Conservation (phyloP, 2,113 vertebrate genomes). For the Crocuta crocuta region DNA sequence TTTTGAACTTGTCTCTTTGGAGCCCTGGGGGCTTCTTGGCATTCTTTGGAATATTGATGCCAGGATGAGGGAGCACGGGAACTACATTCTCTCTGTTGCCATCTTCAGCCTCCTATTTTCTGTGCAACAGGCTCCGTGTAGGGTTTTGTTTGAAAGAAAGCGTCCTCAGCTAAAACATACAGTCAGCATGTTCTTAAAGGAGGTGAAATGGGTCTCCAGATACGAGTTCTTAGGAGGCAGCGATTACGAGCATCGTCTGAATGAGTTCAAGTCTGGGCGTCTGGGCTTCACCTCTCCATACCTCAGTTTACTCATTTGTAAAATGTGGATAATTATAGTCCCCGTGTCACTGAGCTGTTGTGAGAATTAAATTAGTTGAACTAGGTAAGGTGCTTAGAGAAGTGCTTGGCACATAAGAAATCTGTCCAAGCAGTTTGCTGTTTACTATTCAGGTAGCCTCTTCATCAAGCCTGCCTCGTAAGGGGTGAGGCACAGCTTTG, state of each 20-base stretch:
- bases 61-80: accelerated
- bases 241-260: neutral
- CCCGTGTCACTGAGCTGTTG: neutral
- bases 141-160: neutral
- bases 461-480: neutral
- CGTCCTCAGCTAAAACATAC: neutral
- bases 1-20: neutral
- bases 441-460: neutral
- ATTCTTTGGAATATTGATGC: neutral
- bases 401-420: neutral
- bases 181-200: neutral
- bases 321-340: neutral
- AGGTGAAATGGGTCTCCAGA: neutral
- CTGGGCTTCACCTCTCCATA: neutral
- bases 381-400: neutral
- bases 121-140: neutral
- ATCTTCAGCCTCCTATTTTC: neutral
- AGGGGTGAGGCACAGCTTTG: neutral
- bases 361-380: neutral
- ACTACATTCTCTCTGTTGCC: neutral
- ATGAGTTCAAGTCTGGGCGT: neutral
- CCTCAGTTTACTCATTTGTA: neutral
- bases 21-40: neutral
- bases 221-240: neutral
- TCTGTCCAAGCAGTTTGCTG: neutral